Evolutionary conservation across 2,797 vertebrate species (phyloP), one percentile per base, ranked within the genome.

Genomic region (Acanthornis magna): DNA sequence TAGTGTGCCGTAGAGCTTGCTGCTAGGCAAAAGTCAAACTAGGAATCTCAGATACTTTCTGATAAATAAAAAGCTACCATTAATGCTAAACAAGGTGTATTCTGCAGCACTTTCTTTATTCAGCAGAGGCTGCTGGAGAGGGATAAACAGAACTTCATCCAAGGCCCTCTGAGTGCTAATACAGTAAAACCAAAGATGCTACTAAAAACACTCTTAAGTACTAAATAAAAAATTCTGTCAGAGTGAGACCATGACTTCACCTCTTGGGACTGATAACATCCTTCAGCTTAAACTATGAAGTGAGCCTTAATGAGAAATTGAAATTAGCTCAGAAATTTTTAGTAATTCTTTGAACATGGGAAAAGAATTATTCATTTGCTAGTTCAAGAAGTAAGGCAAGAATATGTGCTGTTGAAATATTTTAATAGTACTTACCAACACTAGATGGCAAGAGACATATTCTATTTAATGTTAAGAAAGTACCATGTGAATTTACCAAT

Each of bases 231-330:
- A 97, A 97, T 95, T 96, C 85, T 90, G 95, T 91, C 93, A 94
- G 85, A 94, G 76, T 92, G 81, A 96, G 83, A 85, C 95, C 48
- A 58, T 96, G 91, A 96, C 74, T 81, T 97, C 83, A 90, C 92
- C 96, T 96, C 97, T 83, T 96, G 96, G 96, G 96, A 97, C 32
- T 96, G 92, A 94, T 97, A 95, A 85, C 93, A 93, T 97, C 91
- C 95, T 97, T 98, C 5, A 11, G 66, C 92, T 95, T 95, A 97
- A 97, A 97, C 91, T 89, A 95, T 8, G 77, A 97, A 98, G 51
- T 95, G 71, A 97, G 40, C n/a, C 34, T 97, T 97, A 98, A 97
- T 97, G 95, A 98, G 97, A 88, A 97, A 81, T 93, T 97, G 88
- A 96, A 96, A 97, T 97, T 91, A 97, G 83, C 82, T 96, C 88